Percentiles rank a stretch among this genome's conserved stretches.
phyloP scores from a whole-genome alignment of 1,140 invertebrate genomes.

The Antheraea mylitta region DNA sequence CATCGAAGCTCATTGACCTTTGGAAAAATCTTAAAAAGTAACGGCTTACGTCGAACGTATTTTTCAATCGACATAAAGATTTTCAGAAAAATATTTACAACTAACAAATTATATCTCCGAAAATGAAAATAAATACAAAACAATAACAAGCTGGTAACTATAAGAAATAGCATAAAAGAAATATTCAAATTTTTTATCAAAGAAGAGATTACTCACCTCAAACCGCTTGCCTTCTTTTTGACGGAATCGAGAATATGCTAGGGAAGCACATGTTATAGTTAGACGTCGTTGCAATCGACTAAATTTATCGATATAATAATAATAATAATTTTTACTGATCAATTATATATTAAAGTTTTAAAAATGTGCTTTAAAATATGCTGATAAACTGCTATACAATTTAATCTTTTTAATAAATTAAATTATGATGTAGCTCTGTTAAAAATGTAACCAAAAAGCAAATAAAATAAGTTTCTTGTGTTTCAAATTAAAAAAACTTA shows the following conservation, averaged over 20 bases:
- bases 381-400: no score
- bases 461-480: no score
- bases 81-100: slow-evolving; percentile 17
- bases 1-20: slow-evolving; percentile 61
- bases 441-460: no score
- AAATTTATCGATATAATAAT: background rate
- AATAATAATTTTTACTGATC: background rate
- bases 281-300: background rate
- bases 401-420: no score
- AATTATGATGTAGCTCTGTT: no score
- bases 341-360: background rate
- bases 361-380: no score
- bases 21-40: slow-evolving; percentile 70
- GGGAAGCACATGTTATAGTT: background rate
- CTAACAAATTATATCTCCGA: slow-evolving; percentile 11
- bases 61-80: slow-evolving; percentile 33
- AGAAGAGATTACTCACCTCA: slow-evolving; percentile 51
- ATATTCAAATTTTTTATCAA: slow-evolving; percentile 21
- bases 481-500: no score
- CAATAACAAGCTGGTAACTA: slow-evolving; percentile 2
- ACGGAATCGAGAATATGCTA: slow-evolving; percentile 33
- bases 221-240: slow-evolving; percentile 44
- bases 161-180: background rate
- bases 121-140: background rate
- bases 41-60: slow-evolving; percentile 45